phyloP scores from a whole-genome alignment of 2,797 vertebrate species.

The Oophaga sylvatica region DNA sequence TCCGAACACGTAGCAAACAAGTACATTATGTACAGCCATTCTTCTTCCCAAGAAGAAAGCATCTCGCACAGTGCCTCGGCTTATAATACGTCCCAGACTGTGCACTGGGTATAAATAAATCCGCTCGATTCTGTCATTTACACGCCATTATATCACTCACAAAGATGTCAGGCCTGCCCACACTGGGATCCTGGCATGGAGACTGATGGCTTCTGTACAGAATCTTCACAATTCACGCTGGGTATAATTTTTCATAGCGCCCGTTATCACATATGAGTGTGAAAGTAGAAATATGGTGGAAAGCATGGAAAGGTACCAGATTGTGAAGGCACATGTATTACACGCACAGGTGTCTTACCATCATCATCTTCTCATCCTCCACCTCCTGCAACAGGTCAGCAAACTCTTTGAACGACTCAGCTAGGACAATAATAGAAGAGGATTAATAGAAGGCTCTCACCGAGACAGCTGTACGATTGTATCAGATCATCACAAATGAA shows the following conservation, averaged over 20 bases:
- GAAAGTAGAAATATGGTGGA: neutral
- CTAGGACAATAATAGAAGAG: slow-evolving; percentile 69
- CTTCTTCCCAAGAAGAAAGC: neutral
- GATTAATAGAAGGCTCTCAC: neutral
- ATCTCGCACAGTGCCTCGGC: neutral
- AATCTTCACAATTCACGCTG: neutral
- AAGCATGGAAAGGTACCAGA: neutral
- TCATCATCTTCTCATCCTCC: slow-evolving; percentile 94
- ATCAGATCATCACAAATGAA: neutral
- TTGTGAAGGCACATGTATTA: neutral
- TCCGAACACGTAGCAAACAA: neutral
- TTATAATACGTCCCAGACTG: neutral
- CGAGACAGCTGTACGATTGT: no score
- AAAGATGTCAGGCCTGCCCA: neutral
- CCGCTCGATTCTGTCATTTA: neutral
- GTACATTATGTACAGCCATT: neutral
- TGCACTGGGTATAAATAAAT: neutral
- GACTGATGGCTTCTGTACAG: neutral
- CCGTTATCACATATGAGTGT: neutral
- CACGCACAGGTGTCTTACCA: slow-evolving; percentile 77
- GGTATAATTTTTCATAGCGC: neutral
- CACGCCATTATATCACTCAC: neutral
- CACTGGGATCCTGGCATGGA: neutral
- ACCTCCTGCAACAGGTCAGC: slow-evolving; percentile 91
- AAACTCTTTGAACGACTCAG: slow-evolving; percentile 96